Conservation (phyloP, 2,888 invertebrate genomes). For the Serrognathus titanus region DNA sequence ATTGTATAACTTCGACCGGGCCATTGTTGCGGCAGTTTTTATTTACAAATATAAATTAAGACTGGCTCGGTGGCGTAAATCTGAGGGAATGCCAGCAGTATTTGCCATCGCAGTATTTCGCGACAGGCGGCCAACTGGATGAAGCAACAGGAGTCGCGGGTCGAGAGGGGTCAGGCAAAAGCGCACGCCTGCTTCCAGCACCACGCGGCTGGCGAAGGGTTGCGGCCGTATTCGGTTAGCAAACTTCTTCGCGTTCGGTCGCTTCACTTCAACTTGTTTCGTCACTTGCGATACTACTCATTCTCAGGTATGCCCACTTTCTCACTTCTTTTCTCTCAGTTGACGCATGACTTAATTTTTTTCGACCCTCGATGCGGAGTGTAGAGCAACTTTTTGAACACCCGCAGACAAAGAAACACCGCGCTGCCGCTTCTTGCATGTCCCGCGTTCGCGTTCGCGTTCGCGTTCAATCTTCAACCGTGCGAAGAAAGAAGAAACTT, state of each 20-base stretch:
- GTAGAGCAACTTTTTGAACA: background rate
- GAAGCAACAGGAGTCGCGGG: constrained; percentile 49
- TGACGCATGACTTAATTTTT: background rate
- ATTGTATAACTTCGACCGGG: constrained; percentile 2
- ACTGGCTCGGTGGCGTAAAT: constrained; percentile 12
- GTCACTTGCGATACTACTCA: background rate
- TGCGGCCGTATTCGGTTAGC: constrained; percentile 41
- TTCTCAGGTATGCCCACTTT: background rate
- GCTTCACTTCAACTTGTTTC: constrained; percentile 12
- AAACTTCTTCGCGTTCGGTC: constrained; percentile 15
- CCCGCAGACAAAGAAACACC: background rate
- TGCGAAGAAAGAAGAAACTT: background rate
- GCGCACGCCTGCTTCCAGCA: constrained; percentile 49
- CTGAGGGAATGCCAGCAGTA: constrained; percentile 24
- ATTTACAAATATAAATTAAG: constrained; percentile 12
- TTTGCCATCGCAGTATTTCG: constrained; percentile 41
- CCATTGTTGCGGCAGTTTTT: constrained; percentile 9
- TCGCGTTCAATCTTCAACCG: too few species aligned
- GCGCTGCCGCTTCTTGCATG: too few species aligned
- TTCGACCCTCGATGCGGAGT: background rate
- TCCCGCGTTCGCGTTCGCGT: too few species aligned
- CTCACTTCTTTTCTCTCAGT: background rate
- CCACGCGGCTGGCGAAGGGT: constrained; percentile 47
- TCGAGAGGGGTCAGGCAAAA: constrained; percentile 53
- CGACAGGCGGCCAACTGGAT: constrained; percentile 47